phyloP scores from a whole-genome alignment of 1,140 invertebrate genomes.

The Zaprionus ghesquierei region DNA sequence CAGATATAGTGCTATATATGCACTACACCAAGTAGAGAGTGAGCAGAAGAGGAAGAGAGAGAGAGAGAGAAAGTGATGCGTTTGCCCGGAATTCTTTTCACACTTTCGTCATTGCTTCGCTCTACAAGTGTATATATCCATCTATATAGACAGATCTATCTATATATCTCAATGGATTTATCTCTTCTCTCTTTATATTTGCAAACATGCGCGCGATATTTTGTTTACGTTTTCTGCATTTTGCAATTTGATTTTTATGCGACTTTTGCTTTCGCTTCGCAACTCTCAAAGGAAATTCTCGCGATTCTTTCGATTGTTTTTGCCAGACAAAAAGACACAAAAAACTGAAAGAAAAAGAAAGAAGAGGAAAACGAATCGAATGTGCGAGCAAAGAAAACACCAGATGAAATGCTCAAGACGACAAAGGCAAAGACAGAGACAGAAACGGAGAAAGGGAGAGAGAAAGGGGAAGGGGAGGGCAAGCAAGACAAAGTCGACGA shows the following conservation, averaged over 20 bases:
- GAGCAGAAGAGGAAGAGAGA: not conserved
- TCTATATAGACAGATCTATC: not conserved
- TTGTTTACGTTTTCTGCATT: conserved; percentile 29
- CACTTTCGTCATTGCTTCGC: conserved; percentile 31
- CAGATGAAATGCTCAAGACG: conserved; percentile 20
- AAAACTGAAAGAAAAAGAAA: too few species aligned
- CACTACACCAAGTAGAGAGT: not conserved
- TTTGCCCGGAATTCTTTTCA: conserved; percentile 11
- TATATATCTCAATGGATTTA: not conserved
- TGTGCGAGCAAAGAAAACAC: conserved; percentile 4
- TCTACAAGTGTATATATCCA: conserved; percentile 13
- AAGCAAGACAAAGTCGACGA: conserved; percentile 40
- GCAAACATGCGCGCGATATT: conserved; percentile 2
- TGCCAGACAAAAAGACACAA: not conserved
- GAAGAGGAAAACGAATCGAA: conserved; percentile 4
- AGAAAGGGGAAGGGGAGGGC: not conserved
- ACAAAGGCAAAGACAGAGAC: conserved; percentile 1
- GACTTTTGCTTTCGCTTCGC: conserved; percentile 32
- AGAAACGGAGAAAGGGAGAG: not conserved
- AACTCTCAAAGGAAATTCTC: not conserved
- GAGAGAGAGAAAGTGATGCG: not conserved
- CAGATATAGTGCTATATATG: not conserved
- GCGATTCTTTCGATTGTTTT: conserved; percentile 29
- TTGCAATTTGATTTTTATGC: conserved; percentile 29
- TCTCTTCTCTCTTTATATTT: not conserved